Conservation (phyloP, 2,797 vertebrate genomes). For the Pangasius sanitwongsei region DNA sequence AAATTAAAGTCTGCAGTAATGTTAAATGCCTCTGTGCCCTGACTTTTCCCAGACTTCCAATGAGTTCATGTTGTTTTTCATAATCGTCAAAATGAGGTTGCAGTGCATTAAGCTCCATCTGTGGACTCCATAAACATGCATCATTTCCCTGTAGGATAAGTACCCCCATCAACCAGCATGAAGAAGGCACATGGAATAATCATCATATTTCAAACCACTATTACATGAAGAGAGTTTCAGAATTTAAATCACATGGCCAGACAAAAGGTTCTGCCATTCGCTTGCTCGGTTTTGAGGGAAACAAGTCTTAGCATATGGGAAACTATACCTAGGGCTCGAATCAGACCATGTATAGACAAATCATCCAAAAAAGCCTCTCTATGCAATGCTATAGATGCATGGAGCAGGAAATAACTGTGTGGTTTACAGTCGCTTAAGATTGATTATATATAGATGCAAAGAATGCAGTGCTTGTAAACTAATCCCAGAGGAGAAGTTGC, state of each 20-base stretch:
- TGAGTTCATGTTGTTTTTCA: neutral
- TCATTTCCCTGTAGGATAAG: constrained; percentile 25
- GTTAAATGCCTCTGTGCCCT: neutral
- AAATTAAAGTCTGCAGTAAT: neutral
- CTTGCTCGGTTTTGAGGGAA: neutral
- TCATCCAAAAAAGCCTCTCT: neutral
- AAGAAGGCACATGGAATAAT: constrained; percentile 14
- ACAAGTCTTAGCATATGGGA: constrained; percentile 3
- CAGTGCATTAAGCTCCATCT: constrained; percentile 35
- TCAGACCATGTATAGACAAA: neutral
- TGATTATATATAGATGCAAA: neutral
- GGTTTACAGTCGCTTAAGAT: neutral
- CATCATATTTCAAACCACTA: constrained; percentile 9
- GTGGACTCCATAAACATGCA: constrained; percentile 37
- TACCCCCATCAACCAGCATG: constrained; percentile 19
- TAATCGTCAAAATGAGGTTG: neutral
- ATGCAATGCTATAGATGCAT: neutral
- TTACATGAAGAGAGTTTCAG: neutral
- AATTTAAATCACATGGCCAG: neutral
- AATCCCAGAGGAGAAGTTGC: neutral
- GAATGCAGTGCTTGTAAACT: neutral
- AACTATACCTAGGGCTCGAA: neutral
- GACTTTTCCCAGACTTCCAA: neutral
- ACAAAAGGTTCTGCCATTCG: neutral
- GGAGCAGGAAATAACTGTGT: neutral